Conservation (phyloP, 2,797 vertebrate species). For the Lateolabrax maculatus region DNA sequence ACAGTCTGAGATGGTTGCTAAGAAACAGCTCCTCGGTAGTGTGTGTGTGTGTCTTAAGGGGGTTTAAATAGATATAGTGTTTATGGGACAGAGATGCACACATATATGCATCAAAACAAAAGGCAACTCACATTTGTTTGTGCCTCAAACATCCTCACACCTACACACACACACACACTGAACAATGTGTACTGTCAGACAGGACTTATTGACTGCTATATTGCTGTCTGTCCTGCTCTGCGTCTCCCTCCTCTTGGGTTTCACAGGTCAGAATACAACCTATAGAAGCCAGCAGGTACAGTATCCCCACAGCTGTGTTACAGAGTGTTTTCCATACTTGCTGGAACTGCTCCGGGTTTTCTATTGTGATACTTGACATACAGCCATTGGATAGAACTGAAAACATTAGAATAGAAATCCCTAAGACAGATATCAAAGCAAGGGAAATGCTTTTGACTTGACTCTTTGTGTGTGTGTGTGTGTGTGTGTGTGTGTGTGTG, state of each 20-base stretch:
- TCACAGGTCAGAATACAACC: conserved; percentile 22
- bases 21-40: conserved; percentile 59
- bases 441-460: too few species aligned
- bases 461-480: too few species aligned
- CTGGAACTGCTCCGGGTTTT: not conserved
- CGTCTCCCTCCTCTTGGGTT: not conserved
- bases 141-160: not conserved
- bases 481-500: too few species aligned
- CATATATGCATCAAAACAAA: not conserved
- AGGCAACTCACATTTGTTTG: conserved; percentile 1
- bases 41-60: conserved; percentile 14
- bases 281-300: conserved; percentile 24
- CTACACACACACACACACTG: conserved; percentile 5
- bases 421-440: too few species aligned
- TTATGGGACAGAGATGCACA: not conserved
- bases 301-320: conserved; percentile 2
- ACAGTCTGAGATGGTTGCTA: conserved; percentile 64
- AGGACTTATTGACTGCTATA: conserved; percentile 27
- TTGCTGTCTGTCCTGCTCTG: not conserved
- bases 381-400: too few species aligned
- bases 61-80: conserved; percentile 1
- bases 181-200: conserved; percentile 4
- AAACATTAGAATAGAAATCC: too few species aligned
- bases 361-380: too few species aligned
- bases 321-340: not conserved